phyloP scores from a whole-genome alignment of 1,140 invertebrate species.

The Cydia pomonella region DNA sequence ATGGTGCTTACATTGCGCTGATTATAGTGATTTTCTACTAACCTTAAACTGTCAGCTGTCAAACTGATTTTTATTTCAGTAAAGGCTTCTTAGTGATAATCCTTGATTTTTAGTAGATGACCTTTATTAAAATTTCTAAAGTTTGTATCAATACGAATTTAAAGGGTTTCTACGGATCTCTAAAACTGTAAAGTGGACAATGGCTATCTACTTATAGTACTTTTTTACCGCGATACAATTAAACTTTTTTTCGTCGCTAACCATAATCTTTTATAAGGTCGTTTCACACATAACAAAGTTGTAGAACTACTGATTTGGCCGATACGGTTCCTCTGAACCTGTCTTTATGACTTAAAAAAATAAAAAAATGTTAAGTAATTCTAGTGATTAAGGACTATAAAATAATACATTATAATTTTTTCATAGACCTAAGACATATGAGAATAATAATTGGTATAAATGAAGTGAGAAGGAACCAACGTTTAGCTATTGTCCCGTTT shows the following conservation, averaged over 20 bases:
- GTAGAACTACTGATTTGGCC: neutral
- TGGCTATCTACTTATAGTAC: neutral
- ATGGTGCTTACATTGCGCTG: too few relatives aligned
- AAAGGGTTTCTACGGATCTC: neutral
- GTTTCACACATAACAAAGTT: conserved; percentile 8
- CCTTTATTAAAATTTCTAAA: too few relatives aligned
- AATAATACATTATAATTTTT: neutral
- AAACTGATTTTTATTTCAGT: too few relatives aligned
- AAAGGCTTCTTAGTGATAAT: too few relatives aligned
- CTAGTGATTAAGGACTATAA: conserved; percentile 17
- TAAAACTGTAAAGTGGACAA: conserved; percentile 5
- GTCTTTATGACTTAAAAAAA: conserved; percentile 5
- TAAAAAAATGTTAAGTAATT: neutral
- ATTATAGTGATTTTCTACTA: too few relatives aligned
- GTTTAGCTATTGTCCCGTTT: too few relatives aligned
- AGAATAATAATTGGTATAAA: neutral
- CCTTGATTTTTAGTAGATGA: too few relatives aligned
- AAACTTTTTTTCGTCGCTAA: conserved; percentile 21
- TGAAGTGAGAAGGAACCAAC: neutral
- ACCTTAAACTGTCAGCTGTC: too few relatives aligned
- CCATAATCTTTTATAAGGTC: conserved; percentile 26
- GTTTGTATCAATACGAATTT: too few relatives aligned
- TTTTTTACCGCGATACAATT: neutral
- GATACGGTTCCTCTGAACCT: neutral
- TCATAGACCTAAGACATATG: neutral